Evolutionary conservation across 2,113 vertebrate genomes (phyloP).

Genomic region (Pao palembangensis): DNA sequence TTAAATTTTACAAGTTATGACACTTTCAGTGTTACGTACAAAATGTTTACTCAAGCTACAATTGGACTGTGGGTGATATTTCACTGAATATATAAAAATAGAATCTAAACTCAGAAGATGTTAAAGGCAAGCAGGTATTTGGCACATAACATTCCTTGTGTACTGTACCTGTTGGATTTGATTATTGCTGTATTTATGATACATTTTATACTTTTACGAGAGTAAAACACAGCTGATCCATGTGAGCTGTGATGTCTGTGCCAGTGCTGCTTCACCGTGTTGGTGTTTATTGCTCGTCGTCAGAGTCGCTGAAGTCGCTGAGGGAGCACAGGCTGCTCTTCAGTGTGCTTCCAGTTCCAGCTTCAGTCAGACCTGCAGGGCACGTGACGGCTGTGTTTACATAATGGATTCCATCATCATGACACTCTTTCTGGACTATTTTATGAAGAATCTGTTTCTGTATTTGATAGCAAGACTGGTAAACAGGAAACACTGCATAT

Average conservation of each 20-base stretch:
- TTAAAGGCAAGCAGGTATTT: conserved; percentile 15
- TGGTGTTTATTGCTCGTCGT: conserved; percentile 64
- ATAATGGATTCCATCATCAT: background rate
- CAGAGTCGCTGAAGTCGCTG: conserved; percentile 85
- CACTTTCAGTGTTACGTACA: conserved; percentile 35
- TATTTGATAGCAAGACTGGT: too few species aligned
- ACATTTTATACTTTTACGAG: background rate
- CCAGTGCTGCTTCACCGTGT: conserved; percentile 29
- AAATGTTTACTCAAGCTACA: conserved; percentile 26
- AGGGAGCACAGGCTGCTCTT: conserved; percentile 85
- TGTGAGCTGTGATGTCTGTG: conserved; percentile 4
- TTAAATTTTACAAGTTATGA: background rate
- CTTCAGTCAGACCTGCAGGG: conserved; percentile 76
- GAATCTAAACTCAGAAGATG: conserved; percentile 6
- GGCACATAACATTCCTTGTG: conserved; percentile 23
- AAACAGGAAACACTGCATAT: background rate
- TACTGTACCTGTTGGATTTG: background rate
- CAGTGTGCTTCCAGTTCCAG: conserved; percentile 79
- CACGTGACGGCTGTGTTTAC: background rate
- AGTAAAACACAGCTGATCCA: conserved; percentile 6
- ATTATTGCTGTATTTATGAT: conserved; percentile 18
- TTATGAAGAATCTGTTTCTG: too few species aligned
- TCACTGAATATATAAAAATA: conserved; percentile 3
- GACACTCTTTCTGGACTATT: background rate
- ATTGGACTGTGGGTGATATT: conserved; percentile 8